These are phyloP conservation scores for Drosophila rubida DNA, from an alignment of 2,888 invertebrate genomes.

Conservation along the genomic window DNA sequence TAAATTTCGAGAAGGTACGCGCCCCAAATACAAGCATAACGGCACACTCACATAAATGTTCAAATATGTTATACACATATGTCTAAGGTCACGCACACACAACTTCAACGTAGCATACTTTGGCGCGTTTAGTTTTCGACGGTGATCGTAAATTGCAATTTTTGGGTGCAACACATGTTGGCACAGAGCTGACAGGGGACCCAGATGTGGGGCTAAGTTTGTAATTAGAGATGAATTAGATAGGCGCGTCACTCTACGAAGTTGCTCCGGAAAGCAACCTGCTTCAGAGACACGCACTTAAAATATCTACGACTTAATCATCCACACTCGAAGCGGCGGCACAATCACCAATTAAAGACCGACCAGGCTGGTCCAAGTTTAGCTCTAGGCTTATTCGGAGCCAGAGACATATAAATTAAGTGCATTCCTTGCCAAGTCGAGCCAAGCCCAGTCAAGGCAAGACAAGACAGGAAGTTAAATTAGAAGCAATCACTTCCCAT, in stretches of 20 bases:
- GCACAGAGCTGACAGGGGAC: too few species aligned
- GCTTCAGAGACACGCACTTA: constrained; percentile 9
- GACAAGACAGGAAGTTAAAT: constrained; percentile 65
- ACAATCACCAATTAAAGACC: constrained; percentile 31
- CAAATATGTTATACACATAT: constrained; percentile 9
- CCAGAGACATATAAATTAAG: constrained; percentile 42
- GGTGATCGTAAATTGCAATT: too few species aligned
- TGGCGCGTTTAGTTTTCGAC: too few species aligned
- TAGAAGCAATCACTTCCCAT: constrained; percentile 68
- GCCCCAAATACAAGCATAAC: constrained; percentile 43
- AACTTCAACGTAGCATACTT: too few species aligned
- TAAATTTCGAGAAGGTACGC: constrained; percentile 75
- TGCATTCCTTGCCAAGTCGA: constrained; percentile 70
- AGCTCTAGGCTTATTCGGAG: constrained; percentile 26
- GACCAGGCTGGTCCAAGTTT: neutral
- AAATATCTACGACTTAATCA: constrained; percentile 32
- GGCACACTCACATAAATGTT: constrained; percentile 17
- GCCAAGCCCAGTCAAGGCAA: constrained; percentile 8
- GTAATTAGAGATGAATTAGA: constrained; percentile 56
- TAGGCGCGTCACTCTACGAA: neutral
- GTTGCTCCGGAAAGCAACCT: constrained; percentile 12
- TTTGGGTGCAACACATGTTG: too few species aligned
- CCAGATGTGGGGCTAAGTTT: constrained; percentile 32
- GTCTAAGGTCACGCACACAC: neutral
- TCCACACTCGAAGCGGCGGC: constrained; percentile 20